Evolutionary conservation across 2,797 vertebrate genomes (phyloP).

Genomic region (Gallinago nigripennis): DNA sequence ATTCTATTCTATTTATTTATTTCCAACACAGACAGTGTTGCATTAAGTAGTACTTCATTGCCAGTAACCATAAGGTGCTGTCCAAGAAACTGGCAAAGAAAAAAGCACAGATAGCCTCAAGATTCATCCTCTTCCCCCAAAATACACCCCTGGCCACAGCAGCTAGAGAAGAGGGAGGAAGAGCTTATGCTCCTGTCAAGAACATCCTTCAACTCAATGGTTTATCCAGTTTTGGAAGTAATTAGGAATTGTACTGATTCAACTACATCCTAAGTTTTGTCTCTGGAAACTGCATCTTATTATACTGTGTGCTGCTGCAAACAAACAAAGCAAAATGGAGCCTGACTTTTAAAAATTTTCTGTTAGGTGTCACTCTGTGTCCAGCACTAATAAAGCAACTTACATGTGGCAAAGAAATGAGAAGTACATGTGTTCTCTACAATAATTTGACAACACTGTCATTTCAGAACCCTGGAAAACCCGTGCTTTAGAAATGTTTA

Average conservation of each 20-base stretch:
- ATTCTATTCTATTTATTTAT: not conserved
- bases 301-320: not conserved
- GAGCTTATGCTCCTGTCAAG: not conserved
- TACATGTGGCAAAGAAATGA: not conserved
- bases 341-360: not conserved
- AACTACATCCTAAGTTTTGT: not conserved
- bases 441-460: not conserved
- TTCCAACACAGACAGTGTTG: not conserved
- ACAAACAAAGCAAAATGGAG: rapidly evolving
- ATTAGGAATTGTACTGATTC: not conserved
- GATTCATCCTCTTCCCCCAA: not conserved
- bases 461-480: not conserved
- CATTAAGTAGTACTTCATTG: not conserved
- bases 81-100: not conserved
- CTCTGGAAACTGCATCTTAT: not conserved
- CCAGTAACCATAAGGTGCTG: not conserved
- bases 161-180: not conserved
- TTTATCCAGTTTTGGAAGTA: too few species aligned
- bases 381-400: not conserved
- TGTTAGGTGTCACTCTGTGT: not conserved
- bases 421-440: not conserved
- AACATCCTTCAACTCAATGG: too few species aligned
- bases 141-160: not conserved
- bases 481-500: not conserved
- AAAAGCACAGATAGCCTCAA: not conserved